Conservation (phyloP, 1,140 invertebrate genomes). For the Wasmannia auropunctata region DNA sequence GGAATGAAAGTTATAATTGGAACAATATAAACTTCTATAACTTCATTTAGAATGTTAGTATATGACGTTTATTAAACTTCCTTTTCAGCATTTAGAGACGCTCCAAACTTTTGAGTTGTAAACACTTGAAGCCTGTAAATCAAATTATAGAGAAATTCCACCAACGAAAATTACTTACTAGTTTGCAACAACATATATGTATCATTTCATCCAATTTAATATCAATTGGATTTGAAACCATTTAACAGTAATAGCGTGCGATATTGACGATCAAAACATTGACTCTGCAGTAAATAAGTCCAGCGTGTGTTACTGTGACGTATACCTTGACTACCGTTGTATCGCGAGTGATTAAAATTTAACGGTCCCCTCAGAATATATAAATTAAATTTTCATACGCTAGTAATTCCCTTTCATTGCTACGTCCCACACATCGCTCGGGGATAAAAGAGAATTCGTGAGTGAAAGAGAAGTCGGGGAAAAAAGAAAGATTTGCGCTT, state of each 20-base stretch:
- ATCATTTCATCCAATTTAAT: conserved; percentile 8
- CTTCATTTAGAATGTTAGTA: no score
- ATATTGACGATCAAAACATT: background rate
- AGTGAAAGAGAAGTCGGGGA: background rate
- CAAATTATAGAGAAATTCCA: background rate
- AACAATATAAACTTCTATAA: no score
- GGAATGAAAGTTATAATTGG: no score
- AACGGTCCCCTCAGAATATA: background rate
- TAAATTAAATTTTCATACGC: conserved; percentile 12
- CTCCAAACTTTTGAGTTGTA: no score
- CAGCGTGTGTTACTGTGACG: background rate
- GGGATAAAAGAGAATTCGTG: background rate
- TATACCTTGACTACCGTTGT: background rate
- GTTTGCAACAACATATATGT: background rate
- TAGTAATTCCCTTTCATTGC: background rate
- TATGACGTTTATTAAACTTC: no score
- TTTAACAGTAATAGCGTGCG: background rate
- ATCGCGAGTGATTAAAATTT: conserved; percentile 15
- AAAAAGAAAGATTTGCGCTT: background rate
- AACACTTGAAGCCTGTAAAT: background rate
- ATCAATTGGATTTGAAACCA: background rate
- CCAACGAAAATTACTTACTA: background rate
- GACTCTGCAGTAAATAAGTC: background rate
- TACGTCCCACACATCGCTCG: background rate
- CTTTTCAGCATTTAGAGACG: no score